A percentile compares a stretch with the other conserved stretches of the same genome.
These are phyloP conservation scores for Danio albolineatus DNA, from an alignment of 2,797 vertebrate species.

Conservation along the genomic window DNA sequence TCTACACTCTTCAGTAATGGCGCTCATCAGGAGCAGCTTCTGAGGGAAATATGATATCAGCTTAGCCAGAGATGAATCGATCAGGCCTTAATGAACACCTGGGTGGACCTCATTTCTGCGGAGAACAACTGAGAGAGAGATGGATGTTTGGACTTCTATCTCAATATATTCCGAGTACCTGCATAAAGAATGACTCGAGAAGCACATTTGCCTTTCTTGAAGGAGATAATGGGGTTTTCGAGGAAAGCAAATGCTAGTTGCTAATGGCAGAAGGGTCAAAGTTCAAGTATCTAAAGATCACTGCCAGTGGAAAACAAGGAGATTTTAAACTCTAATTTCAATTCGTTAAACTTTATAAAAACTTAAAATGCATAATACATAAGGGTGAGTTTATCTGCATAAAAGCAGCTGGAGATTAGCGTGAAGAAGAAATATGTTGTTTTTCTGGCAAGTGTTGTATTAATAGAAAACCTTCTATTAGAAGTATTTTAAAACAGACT, in stretches of 20 bases:
- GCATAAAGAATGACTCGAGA: constrained; percentile 18
- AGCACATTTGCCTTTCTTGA: constrained; percentile 32
- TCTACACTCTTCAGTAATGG: constrained; percentile 37
- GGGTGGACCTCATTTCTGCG: constrained; percentile 35
- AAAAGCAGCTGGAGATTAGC: not conserved
- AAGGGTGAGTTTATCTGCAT: not conserved
- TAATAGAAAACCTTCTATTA: constrained; percentile 20
- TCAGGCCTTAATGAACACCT: constrained; percentile 45
- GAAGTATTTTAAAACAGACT: not conserved
- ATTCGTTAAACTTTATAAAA: not conserved
- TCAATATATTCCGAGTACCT: constrained; percentile 11
- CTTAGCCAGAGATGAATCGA: constrained; percentile 51
- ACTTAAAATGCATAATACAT: not conserved
- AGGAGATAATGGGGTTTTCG: not conserved
- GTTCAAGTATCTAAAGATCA: not conserved
- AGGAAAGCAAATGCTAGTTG: not conserved
- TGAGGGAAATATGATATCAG: constrained; percentile 45
- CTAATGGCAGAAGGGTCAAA: not conserved
- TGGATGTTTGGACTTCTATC: constrained; percentile 52
- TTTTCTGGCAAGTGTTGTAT: not conserved
- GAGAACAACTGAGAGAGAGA: constrained; percentile 13
- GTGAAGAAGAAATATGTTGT: not conserved
- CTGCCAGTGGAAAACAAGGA: not conserved
- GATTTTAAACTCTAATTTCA: not conserved
- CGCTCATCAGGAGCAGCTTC: constrained; percentile 37